Conservation (phyloP, 2,113 vertebrate genomes). For the Zootoca vivipara region DNA sequence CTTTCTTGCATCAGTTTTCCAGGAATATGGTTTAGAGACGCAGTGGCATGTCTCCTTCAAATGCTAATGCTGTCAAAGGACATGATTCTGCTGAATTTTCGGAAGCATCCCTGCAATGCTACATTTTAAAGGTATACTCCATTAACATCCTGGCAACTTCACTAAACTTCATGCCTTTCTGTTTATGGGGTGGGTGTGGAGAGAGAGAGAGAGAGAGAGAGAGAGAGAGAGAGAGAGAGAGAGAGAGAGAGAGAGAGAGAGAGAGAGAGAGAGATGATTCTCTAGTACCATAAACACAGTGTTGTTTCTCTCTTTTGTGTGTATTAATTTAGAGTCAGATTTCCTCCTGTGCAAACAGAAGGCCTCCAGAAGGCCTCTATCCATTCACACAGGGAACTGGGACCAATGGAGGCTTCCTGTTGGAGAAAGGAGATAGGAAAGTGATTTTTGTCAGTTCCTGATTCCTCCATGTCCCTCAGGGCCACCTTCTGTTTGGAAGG, state of each 20-base stretch:
- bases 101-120: neutral
- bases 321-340: too few relatives aligned
- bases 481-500: too few relatives aligned
- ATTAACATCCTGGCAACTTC: neutral
- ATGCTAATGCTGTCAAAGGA: fast-evolving
- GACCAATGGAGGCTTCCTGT: too few relatives aligned
- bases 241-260: neutral
- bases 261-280: neutral
- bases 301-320: neutral
- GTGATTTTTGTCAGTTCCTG: too few relatives aligned
- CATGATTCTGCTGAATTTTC: neutral
- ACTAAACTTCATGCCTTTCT: fast-evolving
- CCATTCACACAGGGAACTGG: too few relatives aligned
- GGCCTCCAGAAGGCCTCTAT: too few relatives aligned
- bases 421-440: too few relatives aligned
- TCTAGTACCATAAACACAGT: neutral
- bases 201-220: neutral
- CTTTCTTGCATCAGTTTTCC: neutral
- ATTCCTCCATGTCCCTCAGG: too few relatives aligned
- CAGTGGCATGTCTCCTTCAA: fast-evolving
- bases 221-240: neutral
- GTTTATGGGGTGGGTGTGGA: neutral
- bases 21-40: neutral
- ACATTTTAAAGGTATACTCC: neutral
- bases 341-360: too few relatives aligned